phyloP scores from a whole-genome alignment of 2,797 vertebrate genomes.

The Jordanella pulchra region DNA sequence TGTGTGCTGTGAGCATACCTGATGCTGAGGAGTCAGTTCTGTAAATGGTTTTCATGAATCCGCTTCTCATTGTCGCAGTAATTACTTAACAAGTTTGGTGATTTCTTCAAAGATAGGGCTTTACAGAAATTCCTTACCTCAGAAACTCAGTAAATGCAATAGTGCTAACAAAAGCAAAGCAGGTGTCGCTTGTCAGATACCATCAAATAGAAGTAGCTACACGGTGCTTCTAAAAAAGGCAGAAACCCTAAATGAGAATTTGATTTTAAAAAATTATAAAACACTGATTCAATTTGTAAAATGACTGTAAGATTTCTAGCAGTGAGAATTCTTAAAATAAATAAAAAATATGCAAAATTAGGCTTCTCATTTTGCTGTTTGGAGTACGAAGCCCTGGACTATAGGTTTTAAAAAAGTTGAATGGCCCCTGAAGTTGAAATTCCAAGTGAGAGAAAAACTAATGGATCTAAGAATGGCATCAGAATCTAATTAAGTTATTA shows the following conservation, averaged over 20 bases:
- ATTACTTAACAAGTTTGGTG: background rate
- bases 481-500: background rate
- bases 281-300: too few relatives aligned
- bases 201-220: background rate
- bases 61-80: background rate
- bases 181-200: background rate
- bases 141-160: background rate
- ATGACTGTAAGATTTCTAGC: background rate
- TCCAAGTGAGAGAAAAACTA: background rate
- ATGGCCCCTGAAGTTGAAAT: background rate
- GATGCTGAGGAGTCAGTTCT: background rate
- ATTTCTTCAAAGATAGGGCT: conserved; percentile 1
- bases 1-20: background rate
- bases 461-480: background rate
- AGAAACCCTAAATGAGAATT: background rate
- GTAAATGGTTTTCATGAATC: conserved; percentile 11
- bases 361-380: background rate
- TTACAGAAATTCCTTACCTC: background rate
- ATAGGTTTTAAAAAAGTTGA: background rate
- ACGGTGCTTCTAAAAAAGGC: background rate
- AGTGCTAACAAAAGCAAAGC: background rate
- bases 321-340: background rate
- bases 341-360: background rate
- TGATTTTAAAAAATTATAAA: too few relatives aligned
- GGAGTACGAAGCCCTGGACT: background rate